Conservation (phyloP, 2,797 vertebrate species). For the Harpagifer antarcticus region DNA sequence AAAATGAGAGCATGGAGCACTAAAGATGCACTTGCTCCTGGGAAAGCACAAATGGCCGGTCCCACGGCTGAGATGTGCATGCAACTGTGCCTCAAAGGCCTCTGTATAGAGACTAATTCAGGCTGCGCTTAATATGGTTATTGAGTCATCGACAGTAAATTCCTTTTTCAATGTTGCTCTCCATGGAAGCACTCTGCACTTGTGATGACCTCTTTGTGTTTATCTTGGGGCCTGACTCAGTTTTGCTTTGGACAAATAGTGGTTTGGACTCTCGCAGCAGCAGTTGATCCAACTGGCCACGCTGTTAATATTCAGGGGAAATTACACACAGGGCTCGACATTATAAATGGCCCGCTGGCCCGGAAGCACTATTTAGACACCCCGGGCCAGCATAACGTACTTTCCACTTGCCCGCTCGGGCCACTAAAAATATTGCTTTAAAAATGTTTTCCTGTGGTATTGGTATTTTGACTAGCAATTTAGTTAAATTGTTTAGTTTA, state of each 20-base stretch:
- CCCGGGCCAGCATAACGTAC: no score
- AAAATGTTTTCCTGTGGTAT: no score
- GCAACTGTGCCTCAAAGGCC: constrained; percentile 39
- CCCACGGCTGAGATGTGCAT: constrained; percentile 47
- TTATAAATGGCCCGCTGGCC: no score
- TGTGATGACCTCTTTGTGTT: constrained; percentile 55
- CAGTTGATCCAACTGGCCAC: constrained; percentile 21
- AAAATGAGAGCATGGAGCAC: constrained; percentile 27
- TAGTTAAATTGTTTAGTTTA: no score
- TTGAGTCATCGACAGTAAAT: constrained; percentile 55
- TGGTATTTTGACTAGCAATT: no score
- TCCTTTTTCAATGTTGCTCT: constrained; percentile 42
- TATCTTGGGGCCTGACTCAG: constrained; percentile 33
- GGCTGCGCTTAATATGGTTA: constrained; percentile 42
- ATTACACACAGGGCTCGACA: no score
- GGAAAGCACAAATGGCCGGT: constrained; percentile 22
- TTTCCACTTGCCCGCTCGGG: no score
- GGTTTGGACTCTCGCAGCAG: constrained; percentile 26
- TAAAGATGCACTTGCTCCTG: constrained; percentile 26
- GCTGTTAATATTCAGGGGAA: constrained; percentile 2
- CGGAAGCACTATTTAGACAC: no score
- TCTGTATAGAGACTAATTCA: constrained; percentile 40
- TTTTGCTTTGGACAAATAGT: constrained; percentile 34
- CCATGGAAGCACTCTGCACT: constrained; percentile 34
- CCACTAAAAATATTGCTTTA: no score